phyloP scores from a whole-genome alignment of 1,140 invertebrate species.

The Globodera ellingtonae region DNA sequence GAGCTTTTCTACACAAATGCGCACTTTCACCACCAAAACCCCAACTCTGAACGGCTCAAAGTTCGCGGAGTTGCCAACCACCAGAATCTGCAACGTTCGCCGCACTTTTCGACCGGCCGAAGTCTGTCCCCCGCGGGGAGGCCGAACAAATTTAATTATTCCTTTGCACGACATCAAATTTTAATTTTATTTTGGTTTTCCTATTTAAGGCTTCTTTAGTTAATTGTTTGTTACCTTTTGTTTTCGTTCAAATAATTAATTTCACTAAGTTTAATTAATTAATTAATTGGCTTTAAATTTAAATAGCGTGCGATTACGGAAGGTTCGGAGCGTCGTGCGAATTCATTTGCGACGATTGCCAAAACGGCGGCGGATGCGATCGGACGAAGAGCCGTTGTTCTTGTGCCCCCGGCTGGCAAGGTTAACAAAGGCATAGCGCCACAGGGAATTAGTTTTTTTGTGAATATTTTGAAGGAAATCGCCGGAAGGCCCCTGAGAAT shows the following conservation, averaged over 20 bases:
- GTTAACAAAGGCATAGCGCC: slow-evolving; percentile 71
- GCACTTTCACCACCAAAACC: not conserved
- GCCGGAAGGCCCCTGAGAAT: too few relatives aligned
- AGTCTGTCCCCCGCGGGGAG: not conserved
- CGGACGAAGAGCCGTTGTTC: slow-evolving; percentile 39
- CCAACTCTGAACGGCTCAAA: slow-evolving; percentile 32
- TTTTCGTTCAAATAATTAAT: not conserved
- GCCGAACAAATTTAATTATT: not conserved
- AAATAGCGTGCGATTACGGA: slow-evolving; percentile 68
- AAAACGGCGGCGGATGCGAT: slow-evolving; percentile 73
- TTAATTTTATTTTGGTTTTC: slow-evolving; percentile 2
- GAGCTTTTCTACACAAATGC: not conserved
- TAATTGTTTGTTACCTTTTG: not conserved
- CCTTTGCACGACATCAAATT: too few relatives aligned
- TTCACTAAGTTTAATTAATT: not conserved
- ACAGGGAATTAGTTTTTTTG: too few relatives aligned
- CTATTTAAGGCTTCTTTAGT: not conserved
- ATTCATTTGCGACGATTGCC: slow-evolving; percentile 77
- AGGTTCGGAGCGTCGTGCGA: slow-evolving; percentile 80
- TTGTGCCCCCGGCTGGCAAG: slow-evolving; percentile 80
- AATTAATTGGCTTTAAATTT: slow-evolving; percentile 14
- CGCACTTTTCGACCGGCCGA: not conserved
- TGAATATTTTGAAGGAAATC: too few relatives aligned
- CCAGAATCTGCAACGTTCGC: not conserved
- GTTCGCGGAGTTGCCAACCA: slow-evolving; percentile 25